Evolutionary conservation across 2,888 invertebrate genomes (phyloP).

Genomic region (Dryadula phaetusa): DNA sequence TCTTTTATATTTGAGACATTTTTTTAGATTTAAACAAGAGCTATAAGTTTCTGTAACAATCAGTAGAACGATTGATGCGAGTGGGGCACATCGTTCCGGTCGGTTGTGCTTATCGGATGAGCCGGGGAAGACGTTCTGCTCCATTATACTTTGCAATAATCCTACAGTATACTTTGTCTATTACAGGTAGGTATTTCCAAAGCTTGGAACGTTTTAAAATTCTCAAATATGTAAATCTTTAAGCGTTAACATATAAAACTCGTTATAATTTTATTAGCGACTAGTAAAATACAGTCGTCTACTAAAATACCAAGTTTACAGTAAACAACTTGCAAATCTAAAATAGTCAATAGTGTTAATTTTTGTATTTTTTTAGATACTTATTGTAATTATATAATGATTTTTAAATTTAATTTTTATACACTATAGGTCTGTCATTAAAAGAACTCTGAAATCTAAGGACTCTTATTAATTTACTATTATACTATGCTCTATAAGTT

Average conservation of each 20-base stretch:
- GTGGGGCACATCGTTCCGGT: constrained; percentile 76
- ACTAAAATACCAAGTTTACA: no score
- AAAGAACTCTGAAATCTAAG: background rate
- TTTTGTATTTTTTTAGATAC: no score
- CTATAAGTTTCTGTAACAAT: constrained; percentile 64
- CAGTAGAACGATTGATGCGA: constrained; percentile 75
- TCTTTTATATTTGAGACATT: constrained; percentile 43
- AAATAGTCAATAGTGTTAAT: no score
- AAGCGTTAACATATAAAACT: no score
- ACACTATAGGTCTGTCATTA: background rate
- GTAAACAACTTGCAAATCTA: no score
- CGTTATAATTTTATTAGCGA: no score
- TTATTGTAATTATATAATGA: no score
- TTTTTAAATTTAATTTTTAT: background rate
- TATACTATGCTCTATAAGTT: constrained; percentile 53
- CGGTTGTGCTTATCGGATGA: constrained; percentile 78
- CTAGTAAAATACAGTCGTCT: no score
- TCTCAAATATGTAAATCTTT: background rate
- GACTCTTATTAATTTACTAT: constrained; percentile 68
- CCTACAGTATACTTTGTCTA: constrained; percentile 53
- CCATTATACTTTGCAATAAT: constrained; percentile 75
- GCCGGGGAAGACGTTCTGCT: constrained; percentile 76
- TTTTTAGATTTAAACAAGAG: constrained; percentile 56
- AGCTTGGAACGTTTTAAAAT: constrained; percentile 1
- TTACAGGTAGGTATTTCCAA: constrained; percentile 29